Base-by-base conservation (phyloP, 1,140 invertebrate species). In the Phortica variegata region DNA sequence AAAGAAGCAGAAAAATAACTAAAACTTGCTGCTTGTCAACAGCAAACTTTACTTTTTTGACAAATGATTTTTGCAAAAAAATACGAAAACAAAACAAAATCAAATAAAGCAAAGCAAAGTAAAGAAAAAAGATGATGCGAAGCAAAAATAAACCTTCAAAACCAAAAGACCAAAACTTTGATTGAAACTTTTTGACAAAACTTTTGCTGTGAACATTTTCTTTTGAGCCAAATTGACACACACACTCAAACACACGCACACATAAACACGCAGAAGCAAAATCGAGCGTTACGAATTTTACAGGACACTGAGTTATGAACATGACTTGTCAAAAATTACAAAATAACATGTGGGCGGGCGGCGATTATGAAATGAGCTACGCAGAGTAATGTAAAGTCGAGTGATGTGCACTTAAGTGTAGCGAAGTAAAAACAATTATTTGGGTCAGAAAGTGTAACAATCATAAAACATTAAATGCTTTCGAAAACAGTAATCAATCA, bases 311-410 rank as follows among this genome's bases (percentile, higher is more conserved):
- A 68, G 63, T 68, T 68, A 68, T 68, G 63, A 68, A 68, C 63
- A 68, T 68, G 63, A 68, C 65, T 68, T 68, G 63, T 68, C 65
- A 63, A 60, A 60, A 65, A 69, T 63, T 53, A 66, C 63, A 66
- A 68, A 68, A 68, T 63, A 66, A 66, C n/a, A n/a, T n/a, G n/a
- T n/a, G n/a, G n/a, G n/a, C n/a, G n/a, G n/a, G n/a, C n/a, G n/a
- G n/a, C n/a, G n/a, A n/a, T n/a, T n/a, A n/a, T n/a, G n/a, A n/a
- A n/a, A n/a, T n/a, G n/a, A n/a, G n/a, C n/a, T n/a, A 56, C 53
- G 63, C 65, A 63, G 63, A 63, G 57, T 68, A 66, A 56, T 68
- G 52, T 20, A 48, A 44, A 36, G n/a, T 34, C 36, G 33, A 32
- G 3, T 34, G 33, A 34, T 15, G 33, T 29, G n/a, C n/a, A n/a